Conservation (phyloP, 2,113 vertebrate genomes). For the Formicarius rufipectus region DNA sequence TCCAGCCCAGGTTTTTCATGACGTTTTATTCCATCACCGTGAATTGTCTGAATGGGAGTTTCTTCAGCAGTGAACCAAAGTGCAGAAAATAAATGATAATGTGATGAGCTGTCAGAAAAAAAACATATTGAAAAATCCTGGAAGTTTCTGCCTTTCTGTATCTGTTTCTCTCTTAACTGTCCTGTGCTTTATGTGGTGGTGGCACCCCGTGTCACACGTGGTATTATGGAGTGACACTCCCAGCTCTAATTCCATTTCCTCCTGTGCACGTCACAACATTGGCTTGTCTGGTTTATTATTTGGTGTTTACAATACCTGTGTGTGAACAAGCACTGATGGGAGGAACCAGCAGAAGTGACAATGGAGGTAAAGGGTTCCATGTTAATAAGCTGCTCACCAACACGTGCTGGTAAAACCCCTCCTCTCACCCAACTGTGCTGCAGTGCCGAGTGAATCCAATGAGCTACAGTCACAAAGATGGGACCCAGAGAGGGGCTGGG, state of each 20-base stretch:
- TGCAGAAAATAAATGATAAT: background rate
- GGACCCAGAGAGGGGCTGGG: background rate
- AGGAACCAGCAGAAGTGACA: background rate
- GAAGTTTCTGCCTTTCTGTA: background rate
- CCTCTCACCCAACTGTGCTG: background rate
- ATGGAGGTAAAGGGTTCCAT: background rate
- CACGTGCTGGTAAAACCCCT: background rate
- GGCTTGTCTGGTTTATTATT: background rate
- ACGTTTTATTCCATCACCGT: background rate
- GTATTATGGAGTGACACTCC: background rate
- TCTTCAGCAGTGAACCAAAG: background rate
- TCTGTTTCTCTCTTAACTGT: background rate
- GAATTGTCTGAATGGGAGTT: background rate
- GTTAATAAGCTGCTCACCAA: background rate
- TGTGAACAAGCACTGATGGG: background rate
- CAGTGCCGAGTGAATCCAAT: background rate
- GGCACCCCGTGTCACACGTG: rapidly evolving
- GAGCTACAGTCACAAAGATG: background rate
- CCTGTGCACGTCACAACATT: background rate
- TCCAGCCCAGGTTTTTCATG: background rate
- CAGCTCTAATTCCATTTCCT: background rate
- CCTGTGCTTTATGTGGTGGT: rapidly evolving
- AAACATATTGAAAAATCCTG: background rate
- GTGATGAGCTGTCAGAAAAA: background rate
- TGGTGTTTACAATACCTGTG: background rate